phyloP scores from a whole-genome alignment of 2,113 vertebrate species.

The Typhlomys cinereus region DNA sequence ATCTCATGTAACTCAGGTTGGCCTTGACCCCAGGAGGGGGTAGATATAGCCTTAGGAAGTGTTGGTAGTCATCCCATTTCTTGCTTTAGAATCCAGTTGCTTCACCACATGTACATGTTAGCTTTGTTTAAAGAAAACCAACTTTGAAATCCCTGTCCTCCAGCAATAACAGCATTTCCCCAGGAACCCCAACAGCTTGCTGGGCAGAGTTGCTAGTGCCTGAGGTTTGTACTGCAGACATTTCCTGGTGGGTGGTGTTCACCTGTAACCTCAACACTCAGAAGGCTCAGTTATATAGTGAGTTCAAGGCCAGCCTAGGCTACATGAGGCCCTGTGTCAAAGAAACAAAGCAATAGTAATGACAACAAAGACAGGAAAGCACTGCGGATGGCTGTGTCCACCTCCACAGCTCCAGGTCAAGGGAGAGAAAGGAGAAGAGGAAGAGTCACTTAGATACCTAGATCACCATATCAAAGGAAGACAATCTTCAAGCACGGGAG shows the following conservation, averaged over 20 bases:
- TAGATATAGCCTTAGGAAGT: too few relatives aligned
- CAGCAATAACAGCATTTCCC: too few relatives aligned
- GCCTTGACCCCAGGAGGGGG: too few relatives aligned
- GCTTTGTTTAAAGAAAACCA: neutral
- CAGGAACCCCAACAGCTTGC: neutral
- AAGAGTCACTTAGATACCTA: too few relatives aligned
- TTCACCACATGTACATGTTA: neutral
- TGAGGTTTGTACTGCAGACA: too few relatives aligned
- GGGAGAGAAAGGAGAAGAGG: too few relatives aligned
- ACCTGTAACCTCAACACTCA: neutral
- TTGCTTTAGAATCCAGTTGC: neutral
- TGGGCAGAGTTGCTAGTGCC: neutral
- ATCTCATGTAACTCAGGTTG: too few relatives aligned
- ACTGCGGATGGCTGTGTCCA: too few relatives aligned
- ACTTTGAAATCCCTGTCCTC: neutral
- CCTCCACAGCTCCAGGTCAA: fast-evolving
- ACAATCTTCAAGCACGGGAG: neutral
- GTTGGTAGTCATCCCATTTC: neutral
- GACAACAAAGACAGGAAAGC: too few relatives aligned
- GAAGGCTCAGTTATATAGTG: neutral
- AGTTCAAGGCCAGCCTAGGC: too few relatives aligned
- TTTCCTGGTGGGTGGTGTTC: neutral
- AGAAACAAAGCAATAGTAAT: too few relatives aligned
- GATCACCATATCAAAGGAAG: neutral
- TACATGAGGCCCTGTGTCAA: too few relatives aligned